A percentile compares a stretch with the other conserved stretches of the same genome.
These are phyloP conservation scores for Hydrochoerus hydrochaeris DNA, from an alignment of 2,113 vertebrate genomes.

Conservation along the genomic window DNA sequence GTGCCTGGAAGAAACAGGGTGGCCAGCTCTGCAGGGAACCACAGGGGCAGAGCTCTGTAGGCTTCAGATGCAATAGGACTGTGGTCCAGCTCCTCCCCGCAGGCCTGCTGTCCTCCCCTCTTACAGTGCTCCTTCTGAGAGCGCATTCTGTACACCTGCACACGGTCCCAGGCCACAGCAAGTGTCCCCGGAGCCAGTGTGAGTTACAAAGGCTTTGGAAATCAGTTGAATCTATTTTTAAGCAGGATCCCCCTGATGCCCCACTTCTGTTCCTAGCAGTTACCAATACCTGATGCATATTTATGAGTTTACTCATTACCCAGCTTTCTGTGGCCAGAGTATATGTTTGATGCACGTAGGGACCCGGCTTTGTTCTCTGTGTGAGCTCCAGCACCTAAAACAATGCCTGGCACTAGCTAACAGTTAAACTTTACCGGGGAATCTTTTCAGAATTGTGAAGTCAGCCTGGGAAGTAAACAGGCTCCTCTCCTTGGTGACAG, in stretches of 20 bases:
- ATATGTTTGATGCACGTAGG: not conserved
- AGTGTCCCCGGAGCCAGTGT: not conserved
- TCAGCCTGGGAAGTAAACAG: not conserved
- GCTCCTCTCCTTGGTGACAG: not conserved
- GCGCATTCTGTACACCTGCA: too few species aligned
- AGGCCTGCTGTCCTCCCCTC: not conserved
- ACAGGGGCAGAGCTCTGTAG: not conserved
- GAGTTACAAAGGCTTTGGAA: not conserved
- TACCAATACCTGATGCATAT: not conserved
- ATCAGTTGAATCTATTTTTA: not conserved
- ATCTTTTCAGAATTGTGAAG: not conserved
- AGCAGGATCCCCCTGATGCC: not conserved
- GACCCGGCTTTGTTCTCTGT: not conserved
- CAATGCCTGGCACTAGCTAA: not conserved
- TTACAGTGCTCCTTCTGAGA: not conserved
- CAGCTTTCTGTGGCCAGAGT: not conserved
- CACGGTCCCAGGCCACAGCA: not conserved
- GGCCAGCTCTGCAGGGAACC: not conserved
- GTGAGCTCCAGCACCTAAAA: not conserved
- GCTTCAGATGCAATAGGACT: not conserved
- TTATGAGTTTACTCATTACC: not conserved
- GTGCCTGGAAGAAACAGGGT: fast-evolving
- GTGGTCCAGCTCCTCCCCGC: not conserved
- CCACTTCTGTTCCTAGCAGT: not conserved
- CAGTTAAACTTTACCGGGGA: not conserved